A percentile compares a stretch with the other conserved stretches of the same genome.
phyloP scores from a whole-genome alignment of 1,140 invertebrate genomes.

The Vanessa tameamea region DNA sequence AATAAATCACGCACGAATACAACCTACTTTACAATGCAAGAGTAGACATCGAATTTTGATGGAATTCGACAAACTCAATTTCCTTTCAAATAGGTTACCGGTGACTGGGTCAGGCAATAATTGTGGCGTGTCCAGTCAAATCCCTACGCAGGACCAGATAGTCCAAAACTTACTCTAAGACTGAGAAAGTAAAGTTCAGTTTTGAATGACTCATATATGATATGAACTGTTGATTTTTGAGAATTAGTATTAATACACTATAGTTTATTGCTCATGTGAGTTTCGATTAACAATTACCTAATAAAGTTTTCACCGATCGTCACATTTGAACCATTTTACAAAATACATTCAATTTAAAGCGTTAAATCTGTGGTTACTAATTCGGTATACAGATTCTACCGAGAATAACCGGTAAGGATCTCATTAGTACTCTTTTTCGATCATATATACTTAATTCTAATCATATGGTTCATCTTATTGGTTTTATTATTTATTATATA shows the following conservation, averaged over 20 bases:
- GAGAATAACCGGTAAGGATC: too few relatives aligned
- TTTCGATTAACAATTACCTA: neutral
- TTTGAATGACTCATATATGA: neutral
- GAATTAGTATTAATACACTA: neutral
- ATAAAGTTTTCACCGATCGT: too few relatives aligned
- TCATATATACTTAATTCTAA: too few relatives aligned
- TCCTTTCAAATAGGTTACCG: slow-evolving; percentile 64
- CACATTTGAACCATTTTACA: too few relatives aligned
- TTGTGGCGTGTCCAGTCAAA: slow-evolving; percentile 57
- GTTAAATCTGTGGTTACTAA: too few relatives aligned
- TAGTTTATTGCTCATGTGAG: neutral
- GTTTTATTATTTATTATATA: too few relatives aligned
- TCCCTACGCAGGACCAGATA: slow-evolving; percentile 44
- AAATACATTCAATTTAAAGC: too few relatives aligned
- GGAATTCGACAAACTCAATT: slow-evolving; percentile 75
- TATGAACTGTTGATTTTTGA: neutral
- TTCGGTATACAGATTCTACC: too few relatives aligned
- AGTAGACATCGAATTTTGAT: slow-evolving; percentile 64
- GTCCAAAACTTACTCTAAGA: slow-evolving; percentile 23
- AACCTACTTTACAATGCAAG: slow-evolving; percentile 69
- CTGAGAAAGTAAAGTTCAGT: slow-evolving; percentile 12
- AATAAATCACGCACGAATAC: neutral
- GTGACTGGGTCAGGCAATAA: slow-evolving; percentile 63
- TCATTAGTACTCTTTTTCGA: too few relatives aligned
- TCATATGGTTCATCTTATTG: too few relatives aligned